Percentiles rank a stretch among this genome's conserved stretches.
Evolutionary conservation across 2,888 invertebrate genomes (phyloP).

Genomic region (Sceliomorpha sp.): DNA sequence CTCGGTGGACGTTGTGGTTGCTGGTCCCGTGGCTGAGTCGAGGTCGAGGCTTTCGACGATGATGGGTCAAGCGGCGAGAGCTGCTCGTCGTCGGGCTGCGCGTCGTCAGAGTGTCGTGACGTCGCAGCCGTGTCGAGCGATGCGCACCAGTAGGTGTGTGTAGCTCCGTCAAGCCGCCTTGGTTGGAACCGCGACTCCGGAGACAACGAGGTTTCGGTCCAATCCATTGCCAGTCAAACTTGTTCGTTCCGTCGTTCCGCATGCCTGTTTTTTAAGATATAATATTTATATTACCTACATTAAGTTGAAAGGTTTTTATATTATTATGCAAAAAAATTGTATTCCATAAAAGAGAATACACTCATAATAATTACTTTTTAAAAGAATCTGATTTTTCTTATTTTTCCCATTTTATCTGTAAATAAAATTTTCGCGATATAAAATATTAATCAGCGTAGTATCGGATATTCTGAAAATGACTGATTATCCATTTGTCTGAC

Average conservation of each 20-base stretch:
- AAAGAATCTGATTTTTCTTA: too few relatives aligned
- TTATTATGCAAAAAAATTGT: too few relatives aligned
- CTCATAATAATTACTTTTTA: too few relatives aligned
- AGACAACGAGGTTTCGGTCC: constrained; percentile 79
- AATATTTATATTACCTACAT: constrained; percentile 9
- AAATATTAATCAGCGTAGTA: too few relatives aligned
- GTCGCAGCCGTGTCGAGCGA: constrained; percentile 78
- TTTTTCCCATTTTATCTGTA: too few relatives aligned
- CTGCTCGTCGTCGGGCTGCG: constrained; percentile 69
- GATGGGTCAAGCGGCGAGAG: constrained; percentile 77
- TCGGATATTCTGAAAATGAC: too few relatives aligned
- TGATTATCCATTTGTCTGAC: too few relatives aligned
- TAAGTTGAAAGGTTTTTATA: too few relatives aligned
- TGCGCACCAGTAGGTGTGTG: constrained; percentile 79
- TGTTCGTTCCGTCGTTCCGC: constrained; percentile 74
- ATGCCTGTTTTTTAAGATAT: constrained; percentile 64
- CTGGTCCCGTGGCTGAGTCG: constrained; percentile 60
- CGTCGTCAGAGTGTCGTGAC: constrained; percentile 79
- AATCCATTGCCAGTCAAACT: constrained; percentile 74
- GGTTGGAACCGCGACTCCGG: constrained; percentile 80
- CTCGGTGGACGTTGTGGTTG: constrained; percentile 50
- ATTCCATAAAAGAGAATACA: too few relatives aligned
- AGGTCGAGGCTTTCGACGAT: constrained; percentile 71
- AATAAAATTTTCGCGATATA: too few relatives aligned
- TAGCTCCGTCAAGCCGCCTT: constrained; percentile 81